Conservation (phyloP, 2,888 invertebrate genomes). For the Syritta pipiens region DNA sequence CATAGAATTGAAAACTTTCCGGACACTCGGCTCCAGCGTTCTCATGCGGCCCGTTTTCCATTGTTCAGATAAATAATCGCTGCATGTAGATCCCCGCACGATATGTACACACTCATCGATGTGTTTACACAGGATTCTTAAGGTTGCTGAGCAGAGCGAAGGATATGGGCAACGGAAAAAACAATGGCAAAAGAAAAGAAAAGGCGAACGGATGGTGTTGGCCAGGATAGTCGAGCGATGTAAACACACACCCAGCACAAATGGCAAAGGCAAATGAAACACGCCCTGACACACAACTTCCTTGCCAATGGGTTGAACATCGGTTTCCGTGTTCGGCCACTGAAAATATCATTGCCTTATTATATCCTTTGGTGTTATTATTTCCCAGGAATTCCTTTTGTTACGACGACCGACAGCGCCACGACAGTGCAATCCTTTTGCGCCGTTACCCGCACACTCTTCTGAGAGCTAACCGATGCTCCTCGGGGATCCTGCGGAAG, state of each 20-base stretch:
- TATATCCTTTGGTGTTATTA: constrained; percentile 58
- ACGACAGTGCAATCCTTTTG: constrained; percentile 47
- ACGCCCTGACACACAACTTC: constrained; percentile 46
- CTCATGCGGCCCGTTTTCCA: constrained; percentile 18
- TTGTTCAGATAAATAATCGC: constrained; percentile 58
- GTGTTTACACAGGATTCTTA: constrained; percentile 38
- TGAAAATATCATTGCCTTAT: constrained; percentile 63
- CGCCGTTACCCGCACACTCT: constrained; percentile 12
- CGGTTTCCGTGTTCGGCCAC: constrained; percentile 57
- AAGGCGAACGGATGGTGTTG: constrained; percentile 27
- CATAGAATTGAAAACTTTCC: constrained; percentile 46
- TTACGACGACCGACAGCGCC: neutral
- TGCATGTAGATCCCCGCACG: constrained; percentile 37
- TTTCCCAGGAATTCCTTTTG: constrained; percentile 40
- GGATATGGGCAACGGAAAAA: no score
- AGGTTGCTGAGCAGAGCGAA: constrained; percentile 33
- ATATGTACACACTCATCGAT: constrained; percentile 34
- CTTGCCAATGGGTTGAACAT: constrained; percentile 66
- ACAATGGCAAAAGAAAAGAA: constrained; percentile 7
- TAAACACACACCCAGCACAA: constrained; percentile 48
- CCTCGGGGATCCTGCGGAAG: constrained; percentile 17
- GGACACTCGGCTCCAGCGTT: constrained; percentile 50
- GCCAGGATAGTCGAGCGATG: constrained; percentile 39
- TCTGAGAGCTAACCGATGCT: constrained; percentile 49
- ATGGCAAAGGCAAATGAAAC: constrained; percentile 38